Evolutionary conservation across 2,113 vertebrate genomes (phyloP).

Genomic region (Odontophorus gujanensis): DNA sequence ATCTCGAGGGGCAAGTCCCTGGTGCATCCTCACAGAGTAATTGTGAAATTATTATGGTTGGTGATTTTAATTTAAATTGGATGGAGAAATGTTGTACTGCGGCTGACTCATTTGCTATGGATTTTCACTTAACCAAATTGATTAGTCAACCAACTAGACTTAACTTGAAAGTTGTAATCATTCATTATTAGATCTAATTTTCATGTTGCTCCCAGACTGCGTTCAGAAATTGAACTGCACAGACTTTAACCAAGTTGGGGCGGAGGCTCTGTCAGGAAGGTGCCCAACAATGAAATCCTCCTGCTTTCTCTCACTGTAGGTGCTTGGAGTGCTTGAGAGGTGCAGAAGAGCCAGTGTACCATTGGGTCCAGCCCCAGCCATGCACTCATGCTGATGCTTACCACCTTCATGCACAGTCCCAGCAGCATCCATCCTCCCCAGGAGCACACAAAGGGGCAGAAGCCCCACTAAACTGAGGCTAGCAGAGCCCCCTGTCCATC

Average conservation of each 20-base stretch:
- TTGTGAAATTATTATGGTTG: slow-evolving; percentile 83
- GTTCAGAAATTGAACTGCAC: slow-evolving; percentile 70
- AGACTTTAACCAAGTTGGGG: slow-evolving; percentile 1
- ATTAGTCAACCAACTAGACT: slow-evolving; percentile 87
- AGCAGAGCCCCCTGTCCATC: background rate
- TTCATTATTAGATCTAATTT: slow-evolving; percentile 86
- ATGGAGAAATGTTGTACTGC: slow-evolving; percentile 83
- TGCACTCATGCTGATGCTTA: rapidly evolving
- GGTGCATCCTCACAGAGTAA: slow-evolving; percentile 78
- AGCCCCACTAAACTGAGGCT: background rate
- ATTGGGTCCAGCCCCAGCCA: background rate
- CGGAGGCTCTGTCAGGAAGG: background rate
- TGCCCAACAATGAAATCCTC: background rate
- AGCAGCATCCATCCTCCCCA: rapidly evolving
- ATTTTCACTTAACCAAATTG: slow-evolving; percentile 89
- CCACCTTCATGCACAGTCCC: background rate
- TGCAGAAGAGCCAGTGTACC: background rate
- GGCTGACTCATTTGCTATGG: slow-evolving; percentile 86
- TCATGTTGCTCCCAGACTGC: slow-evolving; percentile 62
- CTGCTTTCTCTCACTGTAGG: background rate
- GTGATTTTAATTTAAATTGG: slow-evolving; percentile 86
- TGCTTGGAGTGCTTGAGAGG: rapidly evolving
- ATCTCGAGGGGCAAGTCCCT: slow-evolving; percentile 78
- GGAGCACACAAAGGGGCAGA: background rate
- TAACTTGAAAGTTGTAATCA: slow-evolving; percentile 85